Evolutionary conservation across 1,140 invertebrate genomes (phyloP), one percentile per base, ranked within the genome.

Genomic region (Sitodiplosis mosellana): DNA sequence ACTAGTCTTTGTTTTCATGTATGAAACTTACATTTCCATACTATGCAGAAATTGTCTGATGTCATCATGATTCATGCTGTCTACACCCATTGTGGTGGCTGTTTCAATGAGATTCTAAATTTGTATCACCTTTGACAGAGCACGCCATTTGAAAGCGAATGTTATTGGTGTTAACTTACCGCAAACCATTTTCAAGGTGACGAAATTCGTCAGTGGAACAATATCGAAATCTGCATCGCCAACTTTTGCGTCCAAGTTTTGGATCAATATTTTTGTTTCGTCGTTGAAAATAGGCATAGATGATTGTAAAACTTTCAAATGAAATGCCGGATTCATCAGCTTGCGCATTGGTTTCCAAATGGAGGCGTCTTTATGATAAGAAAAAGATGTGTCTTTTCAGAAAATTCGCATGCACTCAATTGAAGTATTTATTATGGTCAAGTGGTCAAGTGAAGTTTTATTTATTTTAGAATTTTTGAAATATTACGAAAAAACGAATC

Each of bases 291-390:
- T 48, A 17, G 36, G 47, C 20, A 48, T 48, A 8, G 40, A 48
- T 1, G 47, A 40, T 18, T 41, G 47, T 2, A 48, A 22, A 42
- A 48, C 40, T 33, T 33, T 21, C 1, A 36, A 5, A 17, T 41
- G 33, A 27, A 48, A 48, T 17, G 47, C 21, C 14, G 37, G 38
- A 41, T 48, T 48, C 15, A 48, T 20, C 2, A 38, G 38, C 20
- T 48, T 48, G 6, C 47, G 36, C n/a, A 41, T 36, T 37, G 33
- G 14, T 33, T 48, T 48, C 47, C 47, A 47, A 20, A 47, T n/a
- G n/a, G n/a, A n/a, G n/a, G n/a, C n/a, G n/a, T n/a, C n/a, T n/a
- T n/a, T n/a, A n/a, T n/a, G n/a, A n/a, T n/a, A n/a, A n/a, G n/a
- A n/a, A n/a, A 27, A 3, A 27, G 27, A 27, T 27, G 27, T 27